Evolutionary conservation across 2,797 vertebrate species (phyloP), one percentile per base, ranked within the genome.

Genomic region (Prunella strophiata): DNA sequence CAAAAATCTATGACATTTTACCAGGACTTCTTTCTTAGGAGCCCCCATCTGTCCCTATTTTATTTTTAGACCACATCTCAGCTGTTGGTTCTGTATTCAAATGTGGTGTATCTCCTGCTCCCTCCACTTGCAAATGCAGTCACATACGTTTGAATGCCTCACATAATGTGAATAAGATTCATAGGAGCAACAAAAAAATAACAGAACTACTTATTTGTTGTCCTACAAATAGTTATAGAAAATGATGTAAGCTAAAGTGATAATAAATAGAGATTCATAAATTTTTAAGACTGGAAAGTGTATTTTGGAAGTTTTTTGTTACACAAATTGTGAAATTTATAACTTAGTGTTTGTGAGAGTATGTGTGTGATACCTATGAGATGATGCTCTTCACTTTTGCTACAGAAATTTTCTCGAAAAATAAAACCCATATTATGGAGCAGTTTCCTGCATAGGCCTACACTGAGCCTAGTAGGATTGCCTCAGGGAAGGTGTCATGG

Each of bases 11-110:
- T 36, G 54, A 74, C 16, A 12, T 94, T 94, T 89, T 75, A 68
- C 63, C 50, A 77, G 30, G 19, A 58, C 71, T 84, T 80, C 34
- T 95, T 90, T 85, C 80, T 48, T 62, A 68, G 21, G n/a, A 95
- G 5, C 5, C 10, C 70, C 70, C 85, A 96, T 94, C 85, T 96
- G 88, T 77, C n/a, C 22, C 6, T 61, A 13, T 61, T 91, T 83
- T 78, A 42, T 89, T 86, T 91, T 92, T 85, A 88, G 58, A 40
- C 6, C 17, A 55, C 13, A 32, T 66, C 75, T 88, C 54, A 85
- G 36, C 55, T 81, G 52, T 40, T 91, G 32, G 20, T n/a, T 95
- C 89, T 71, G 14, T 81, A 72, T 91, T 94, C 74, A 88, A 86
- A 84, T 40, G 12, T 85, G 16, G 58, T 81, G 3, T 38, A 7